A percentile compares a stretch with the other conserved stretches of the same genome.
These are phyloP conservation scores for Phalacrocorax carbo DNA, from an alignment of 2,113 vertebrate species.

Conservation along the genomic window DNA sequence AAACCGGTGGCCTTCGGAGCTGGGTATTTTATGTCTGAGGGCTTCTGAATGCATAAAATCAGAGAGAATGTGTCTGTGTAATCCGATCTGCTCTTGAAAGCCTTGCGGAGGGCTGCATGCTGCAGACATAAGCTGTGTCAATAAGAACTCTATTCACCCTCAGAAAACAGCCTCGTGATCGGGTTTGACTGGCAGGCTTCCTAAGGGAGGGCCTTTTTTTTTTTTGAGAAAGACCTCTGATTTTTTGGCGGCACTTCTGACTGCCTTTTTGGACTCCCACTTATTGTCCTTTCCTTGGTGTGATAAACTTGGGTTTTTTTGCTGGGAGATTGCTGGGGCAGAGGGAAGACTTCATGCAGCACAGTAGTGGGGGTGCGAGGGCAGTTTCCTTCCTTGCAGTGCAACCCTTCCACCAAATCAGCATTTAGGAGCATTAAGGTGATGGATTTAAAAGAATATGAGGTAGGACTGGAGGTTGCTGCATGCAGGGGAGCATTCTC, in stretches of 20 bases:
- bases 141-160: slow-evolving; percentile 64
- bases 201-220: slow-evolving; percentile 38
- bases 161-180: slow-evolving; percentile 61
- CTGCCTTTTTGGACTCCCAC: slow-evolving; percentile 1
- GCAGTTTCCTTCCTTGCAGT: background rate
- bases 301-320: background rate
- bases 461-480: background rate
- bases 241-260: slow-evolving; percentile 68
- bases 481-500: background rate
- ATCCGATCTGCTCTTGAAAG: slow-evolving; percentile 67
- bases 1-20: background rate
- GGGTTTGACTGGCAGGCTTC: slow-evolving; percentile 57
- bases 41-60: slow-evolving; percentile 58
- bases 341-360: background rate
- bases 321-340: background rate
- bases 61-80: slow-evolving; percentile 41
- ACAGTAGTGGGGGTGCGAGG: background rate
- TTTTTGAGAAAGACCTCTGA: slow-evolving; percentile 25
- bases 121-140: slow-evolving; percentile 65
- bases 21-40: slow-evolving; percentile 45
- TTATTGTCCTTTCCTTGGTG: slow-evolving; percentile 9
- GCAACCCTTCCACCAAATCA: background rate
- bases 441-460: slow-evolving; percentile 13
- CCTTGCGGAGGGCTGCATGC: slow-evolving; percentile 49
- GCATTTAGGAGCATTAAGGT: background rate